Conservation (phyloP, 2,888 invertebrate species). For the Byasa hedistus region DNA sequence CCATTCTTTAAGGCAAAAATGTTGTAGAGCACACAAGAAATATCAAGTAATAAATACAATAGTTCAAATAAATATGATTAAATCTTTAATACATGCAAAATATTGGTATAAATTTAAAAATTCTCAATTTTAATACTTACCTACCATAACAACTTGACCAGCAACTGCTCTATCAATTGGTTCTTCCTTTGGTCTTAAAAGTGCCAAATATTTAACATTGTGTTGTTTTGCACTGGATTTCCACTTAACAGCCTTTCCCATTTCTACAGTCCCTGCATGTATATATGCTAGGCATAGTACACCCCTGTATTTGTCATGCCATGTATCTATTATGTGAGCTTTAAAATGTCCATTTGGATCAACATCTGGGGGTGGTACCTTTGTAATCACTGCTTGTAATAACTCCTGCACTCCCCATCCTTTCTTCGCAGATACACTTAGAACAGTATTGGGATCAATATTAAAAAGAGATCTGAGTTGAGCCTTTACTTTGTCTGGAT, state of each 20-base stretch:
- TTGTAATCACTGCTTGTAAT: slow-evolving; percentile 87
- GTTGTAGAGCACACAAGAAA: no score
- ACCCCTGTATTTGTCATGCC: slow-evolving; percentile 94
- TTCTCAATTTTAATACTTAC: slow-evolving; percentile 48
- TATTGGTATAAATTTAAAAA: not conserved
- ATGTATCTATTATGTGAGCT: slow-evolving; percentile 95
- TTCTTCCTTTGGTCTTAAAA: slow-evolving; percentile 89
- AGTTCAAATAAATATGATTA: no score
- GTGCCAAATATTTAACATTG: slow-evolving; percentile 87
- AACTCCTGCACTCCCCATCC: slow-evolving; percentile 91
- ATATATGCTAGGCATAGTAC: slow-evolving; percentile 88
- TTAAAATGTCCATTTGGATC: slow-evolving; percentile 82
- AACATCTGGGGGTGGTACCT: slow-evolving; percentile 87
- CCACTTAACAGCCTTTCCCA: slow-evolving; percentile 89
- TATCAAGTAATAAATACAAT: no score
- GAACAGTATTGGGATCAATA: slow-evolving; percentile 84
- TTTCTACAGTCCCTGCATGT: slow-evolving; percentile 85
- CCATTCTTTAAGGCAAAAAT: no score
- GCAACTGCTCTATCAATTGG: slow-evolving; percentile 84
- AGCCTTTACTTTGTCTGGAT: slow-evolving; percentile 88
- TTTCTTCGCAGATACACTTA: slow-evolving; percentile 95
- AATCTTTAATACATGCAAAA: no score
- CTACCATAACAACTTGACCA: slow-evolving; percentile 96
- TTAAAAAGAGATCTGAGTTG: slow-evolving; percentile 92
- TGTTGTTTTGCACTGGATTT: slow-evolving; percentile 86